Conservation (phyloP, 2,113 vertebrate genomes). For the pig (Sus scrofa) region T2T-Sscrofa CM000817.6:120258001-120258500, state of each 20-base stretch:
- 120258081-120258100: constrained; percentile 24
- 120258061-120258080: constrained; percentile 10
- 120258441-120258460: constrained; percentile 64
- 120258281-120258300: constrained; percentile 15
- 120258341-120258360: constrained; percentile 52
- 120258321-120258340: constrained; percentile 30
- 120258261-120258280: constrained; percentile 32
- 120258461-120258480: constrained; percentile 44
- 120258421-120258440: constrained; percentile 3
- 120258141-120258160: not conserved
- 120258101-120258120: not conserved
- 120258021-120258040: constrained; percentile 12
- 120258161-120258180: not conserved
- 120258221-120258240: not conserved
- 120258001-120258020: constrained; percentile 31
- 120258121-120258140: too few relatives aligned
- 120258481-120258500: constrained; percentile 44
- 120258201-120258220: constrained; percentile 8
- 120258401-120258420: constrained; percentile 50
- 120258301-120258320: constrained; percentile 34
- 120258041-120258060: not conserved
- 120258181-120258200: not conserved
- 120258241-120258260: not conserved
- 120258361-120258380: not conserved
- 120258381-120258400: not conserved